phyloP scores from a whole-genome alignment of 35 echinoderm and acorn worm genomes.

The Ophioderma brevispina region DNA sequence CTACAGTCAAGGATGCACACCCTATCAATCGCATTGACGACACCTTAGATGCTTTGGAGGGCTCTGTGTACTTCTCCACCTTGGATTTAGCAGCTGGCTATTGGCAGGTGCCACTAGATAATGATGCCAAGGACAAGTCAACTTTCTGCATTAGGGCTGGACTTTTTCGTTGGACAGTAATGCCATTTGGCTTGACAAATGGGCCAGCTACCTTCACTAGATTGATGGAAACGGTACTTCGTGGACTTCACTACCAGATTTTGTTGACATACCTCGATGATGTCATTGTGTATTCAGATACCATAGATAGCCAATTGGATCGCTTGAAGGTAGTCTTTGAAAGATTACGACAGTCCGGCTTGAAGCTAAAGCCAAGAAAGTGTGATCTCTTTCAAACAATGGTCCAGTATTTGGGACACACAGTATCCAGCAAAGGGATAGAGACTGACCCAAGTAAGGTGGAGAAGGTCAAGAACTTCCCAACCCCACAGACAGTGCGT shows the following conservation, averaged over 20 bases:
- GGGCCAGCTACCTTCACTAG: slow-evolving; percentile 52
- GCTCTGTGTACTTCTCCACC: slow-evolving; percentile 14
- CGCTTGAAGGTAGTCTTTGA: slow-evolving; percentile 20
- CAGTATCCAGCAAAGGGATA: slow-evolving; percentile 18
- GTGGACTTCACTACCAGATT: slow-evolving; percentile 30
- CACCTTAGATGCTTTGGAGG: slow-evolving; percentile 22
- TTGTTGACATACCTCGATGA: slow-evolving; percentile 59
- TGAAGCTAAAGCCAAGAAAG: slow-evolving; percentile 58
- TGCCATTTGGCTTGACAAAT: slow-evolving; percentile 57
- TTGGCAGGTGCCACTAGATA: slow-evolving; percentile 8
- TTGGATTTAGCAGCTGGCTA: slow-evolving; percentile 39
- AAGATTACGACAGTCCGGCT: not conserved
- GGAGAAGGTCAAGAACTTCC: slow-evolving; percentile 16
- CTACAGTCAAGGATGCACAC: not conserved
- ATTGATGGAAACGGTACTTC: slow-evolving; percentile 53
- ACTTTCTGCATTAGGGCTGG: slow-evolving; percentile 24
- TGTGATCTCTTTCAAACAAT: slow-evolving; percentile 21
- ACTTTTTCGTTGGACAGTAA: slow-evolving; percentile 35
- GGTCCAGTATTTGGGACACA: slow-evolving; percentile 54
- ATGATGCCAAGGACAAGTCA: slow-evolving; percentile 34
- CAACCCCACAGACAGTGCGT: not conserved
- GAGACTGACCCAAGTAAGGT: slow-evolving; percentile 33
- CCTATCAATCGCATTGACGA: slow-evolving; percentile 39
- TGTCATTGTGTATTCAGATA: slow-evolving; percentile 36
- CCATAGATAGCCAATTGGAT: slow-evolving; percentile 24